phyloP scores from a whole-genome alignment of 2,888 invertebrate species.

The Muschampia plurimacula region DNA sequence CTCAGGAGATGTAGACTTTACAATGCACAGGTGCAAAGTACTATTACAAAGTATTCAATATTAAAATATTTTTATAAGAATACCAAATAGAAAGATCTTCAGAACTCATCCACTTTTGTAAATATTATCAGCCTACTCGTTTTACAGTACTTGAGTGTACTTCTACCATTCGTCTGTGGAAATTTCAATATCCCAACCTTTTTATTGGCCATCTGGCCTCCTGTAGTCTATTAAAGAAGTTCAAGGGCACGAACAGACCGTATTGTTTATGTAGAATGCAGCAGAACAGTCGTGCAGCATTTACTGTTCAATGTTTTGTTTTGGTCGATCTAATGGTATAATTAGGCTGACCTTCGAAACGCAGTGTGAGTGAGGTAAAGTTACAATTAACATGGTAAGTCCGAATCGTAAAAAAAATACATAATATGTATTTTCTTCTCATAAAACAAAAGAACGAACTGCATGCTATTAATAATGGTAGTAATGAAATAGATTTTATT shows the following conservation, averaged over 20 bases:
- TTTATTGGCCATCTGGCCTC: slow-evolving; percentile 42
- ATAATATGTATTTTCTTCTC: neutral
- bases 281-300: neutral
- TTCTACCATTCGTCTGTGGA: slow-evolving; percentile 13
- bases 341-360: slow-evolving; percentile 43
- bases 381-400: neutral
- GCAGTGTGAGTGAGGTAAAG: slow-evolving; percentile 8
- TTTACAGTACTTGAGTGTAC: slow-evolving; percentile 3
- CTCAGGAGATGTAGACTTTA: no score
- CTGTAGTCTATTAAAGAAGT: slow-evolving; percentile 50
- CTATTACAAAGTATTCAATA: no score
- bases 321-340: slow-evolving; percentile 53
- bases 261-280: slow-evolving; percentile 37
- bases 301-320: slow-evolving; percentile 5
- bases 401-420: neutral
- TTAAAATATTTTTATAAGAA: no score
- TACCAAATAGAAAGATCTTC: neutral
- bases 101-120: neutral
- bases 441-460: neutral
- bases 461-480: no score
- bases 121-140: neutral
- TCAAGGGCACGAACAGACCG: slow-evolving; percentile 54
- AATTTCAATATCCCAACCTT: slow-evolving; percentile 18
- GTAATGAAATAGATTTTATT: no score
- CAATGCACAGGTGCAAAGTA: no score